A percentile compares a stretch with the other conserved stretches of the same genome.
These are phyloP conservation scores for Conops quadrifasciatus DNA, from an alignment of 2,888 invertebrate species.

Conservation along the genomic window DNA sequence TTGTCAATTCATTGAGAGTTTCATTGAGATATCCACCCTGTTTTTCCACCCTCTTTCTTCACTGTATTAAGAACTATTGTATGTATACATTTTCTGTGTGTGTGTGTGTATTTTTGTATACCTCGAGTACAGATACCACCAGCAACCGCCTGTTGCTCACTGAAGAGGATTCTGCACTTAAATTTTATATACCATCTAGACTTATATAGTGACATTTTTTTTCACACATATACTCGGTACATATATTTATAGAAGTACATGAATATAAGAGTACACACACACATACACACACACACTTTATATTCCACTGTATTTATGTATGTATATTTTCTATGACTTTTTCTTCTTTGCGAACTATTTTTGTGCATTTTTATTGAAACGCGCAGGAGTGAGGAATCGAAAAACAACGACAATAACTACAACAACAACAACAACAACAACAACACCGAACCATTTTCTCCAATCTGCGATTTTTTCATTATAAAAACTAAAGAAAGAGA, in stretches of 20 bases:
- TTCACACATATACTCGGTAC: too few relatives aligned
- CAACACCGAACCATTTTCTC: neutral
- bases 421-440: constrained; percentile 28
- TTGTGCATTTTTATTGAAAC: constrained; percentile 6
- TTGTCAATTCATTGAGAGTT: too few relatives aligned
- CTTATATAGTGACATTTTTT: too few relatives aligned
- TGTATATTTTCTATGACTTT: neutral
- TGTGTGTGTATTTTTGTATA: too few relatives aligned
- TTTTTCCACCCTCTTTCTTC: neutral
- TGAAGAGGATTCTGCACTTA: too few relatives aligned
- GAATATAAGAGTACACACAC: too few relatives aligned
- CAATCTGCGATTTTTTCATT: neutral
- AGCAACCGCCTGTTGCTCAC: neutral
- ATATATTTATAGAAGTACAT: too few relatives aligned
- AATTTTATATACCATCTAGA: too few relatives aligned
- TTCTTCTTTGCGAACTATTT: constrained; percentile 3
- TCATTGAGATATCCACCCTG: too few relatives aligned
- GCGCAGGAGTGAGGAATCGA: constrained; percentile 38
- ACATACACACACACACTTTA: too few relatives aligned
- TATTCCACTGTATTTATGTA: neutral
- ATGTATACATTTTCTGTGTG: too few relatives aligned
- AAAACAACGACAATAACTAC: constrained; percentile 27
- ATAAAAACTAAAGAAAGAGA: constrained; percentile 7
- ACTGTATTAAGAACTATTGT: neutral
- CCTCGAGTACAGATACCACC: too few relatives aligned